These are phyloP conservation scores for Sterrhoptilus dennistouni DNA, from an alignment of 2,113 vertebrate genomes.

Conservation along the genomic window DNA sequence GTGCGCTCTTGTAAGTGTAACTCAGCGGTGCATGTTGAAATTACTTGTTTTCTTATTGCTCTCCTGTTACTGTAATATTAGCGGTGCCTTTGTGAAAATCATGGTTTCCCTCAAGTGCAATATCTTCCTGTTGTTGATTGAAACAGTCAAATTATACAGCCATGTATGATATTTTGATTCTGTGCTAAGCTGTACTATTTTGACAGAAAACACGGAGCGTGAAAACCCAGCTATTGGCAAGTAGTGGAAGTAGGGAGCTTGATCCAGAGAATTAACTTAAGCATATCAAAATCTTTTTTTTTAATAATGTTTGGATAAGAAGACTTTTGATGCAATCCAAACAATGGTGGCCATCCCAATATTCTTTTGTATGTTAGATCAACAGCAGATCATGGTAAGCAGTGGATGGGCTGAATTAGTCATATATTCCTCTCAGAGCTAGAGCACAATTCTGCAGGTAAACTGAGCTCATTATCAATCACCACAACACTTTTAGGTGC, in stretches of 20 bases:
- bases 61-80: neutral
- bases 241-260: neutral
- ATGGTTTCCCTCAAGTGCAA: neutral
- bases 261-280: neutral
- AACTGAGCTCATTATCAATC: neutral
- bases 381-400: neutral
- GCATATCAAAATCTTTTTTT: neutral
- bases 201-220: neutral
- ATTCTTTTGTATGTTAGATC: neutral
- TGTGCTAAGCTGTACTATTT: neutral
- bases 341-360: fast-evolving
- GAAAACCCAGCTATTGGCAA: neutral
- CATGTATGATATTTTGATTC: neutral
- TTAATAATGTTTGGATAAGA: neutral
- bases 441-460: neutral
- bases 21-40: neutral
- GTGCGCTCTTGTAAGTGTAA: fast-evolving
- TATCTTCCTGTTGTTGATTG: neutral
- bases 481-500: neutral
- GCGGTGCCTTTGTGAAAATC: neutral
- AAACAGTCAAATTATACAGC: neutral
- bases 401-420: neutral
- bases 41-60: neutral
- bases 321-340: neutral
- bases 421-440: neutral